Percentiles rank a stretch among this genome's conserved stretches.
Evolutionary conservation across 2,888 invertebrate species (phyloP).

Genomic region (Cheilosia vulpina): DNA sequence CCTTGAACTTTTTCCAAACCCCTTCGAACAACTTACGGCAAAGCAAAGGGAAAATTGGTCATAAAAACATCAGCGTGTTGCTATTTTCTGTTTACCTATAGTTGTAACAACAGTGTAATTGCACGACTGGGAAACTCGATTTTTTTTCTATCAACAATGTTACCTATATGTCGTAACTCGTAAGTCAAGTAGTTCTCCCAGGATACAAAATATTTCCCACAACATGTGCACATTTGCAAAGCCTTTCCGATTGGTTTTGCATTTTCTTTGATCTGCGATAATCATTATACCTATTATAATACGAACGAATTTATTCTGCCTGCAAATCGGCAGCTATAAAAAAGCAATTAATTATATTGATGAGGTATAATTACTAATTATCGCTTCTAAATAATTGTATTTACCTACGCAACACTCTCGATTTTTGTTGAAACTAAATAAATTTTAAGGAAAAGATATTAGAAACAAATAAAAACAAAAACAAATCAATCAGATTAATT

Average conservation of each 20-base stretch:
- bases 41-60: not conserved
- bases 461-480: conserved; percentile 29
- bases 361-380: conserved; percentile 4
- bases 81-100: not conserved
- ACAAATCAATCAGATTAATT: conserved; percentile 37
- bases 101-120: not conserved
- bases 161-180: not conserved
- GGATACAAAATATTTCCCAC: not conserved
- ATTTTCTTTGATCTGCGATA: not conserved
- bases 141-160: not conserved
- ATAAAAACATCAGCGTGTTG: conserved; percentile 31
- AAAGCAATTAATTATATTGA: conserved; percentile 14
- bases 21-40: not conserved
- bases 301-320: not conserved
- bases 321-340: conserved; percentile 6
- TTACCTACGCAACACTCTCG: not conserved
- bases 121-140: not conserved
- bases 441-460: not conserved
- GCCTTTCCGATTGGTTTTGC: not conserved
- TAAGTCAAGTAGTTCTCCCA: not conserved
- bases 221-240: not conserved
- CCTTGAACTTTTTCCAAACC: conserved; percentile 36
- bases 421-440: not conserved
- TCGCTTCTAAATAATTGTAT: conserved; percentile 6
- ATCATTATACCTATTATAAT: too few species aligned